A percentile compares a stretch with the other conserved stretches of the same genome.
Evolutionary conservation across 37 sponge, comb jelly and placozoan genomes (phyloP).

Genomic region (Tethya wilhelma): DNA sequence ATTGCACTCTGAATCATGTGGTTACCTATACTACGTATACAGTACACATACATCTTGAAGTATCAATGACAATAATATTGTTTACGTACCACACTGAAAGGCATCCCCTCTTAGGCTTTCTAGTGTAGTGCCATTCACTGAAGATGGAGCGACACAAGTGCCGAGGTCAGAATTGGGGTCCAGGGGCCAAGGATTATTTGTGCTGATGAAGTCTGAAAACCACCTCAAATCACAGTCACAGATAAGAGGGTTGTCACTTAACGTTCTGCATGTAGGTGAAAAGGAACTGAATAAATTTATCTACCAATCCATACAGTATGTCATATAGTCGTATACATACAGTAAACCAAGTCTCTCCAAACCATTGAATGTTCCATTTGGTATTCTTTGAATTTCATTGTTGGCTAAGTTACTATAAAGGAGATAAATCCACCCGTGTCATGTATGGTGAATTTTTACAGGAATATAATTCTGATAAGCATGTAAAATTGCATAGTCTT

Average conservation of each 20-base stretch:
- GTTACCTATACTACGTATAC: no score
- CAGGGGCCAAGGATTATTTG: no score
- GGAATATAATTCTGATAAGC: no score
- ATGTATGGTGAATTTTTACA: no score
- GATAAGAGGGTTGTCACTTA: conserved; percentile 28
- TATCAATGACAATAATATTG: no score
- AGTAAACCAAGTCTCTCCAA: background rate
- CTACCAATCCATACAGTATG: background rate
- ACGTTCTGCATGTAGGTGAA: conserved; percentile 3
- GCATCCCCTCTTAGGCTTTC: background rate
- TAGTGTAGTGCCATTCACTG: background rate
- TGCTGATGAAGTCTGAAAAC: conserved; percentile 33
- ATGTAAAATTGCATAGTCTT: background rate
- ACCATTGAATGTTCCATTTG: background rate
- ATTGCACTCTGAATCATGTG: no score
- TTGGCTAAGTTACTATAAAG: conserved; percentile 8
- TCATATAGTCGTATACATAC: conserved; percentile 5
- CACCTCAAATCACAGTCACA: conserved; percentile 61
- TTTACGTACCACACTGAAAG: conserved; percentile 7
- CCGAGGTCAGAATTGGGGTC: no score
- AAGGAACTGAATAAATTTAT: background rate
- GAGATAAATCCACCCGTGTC: no score
- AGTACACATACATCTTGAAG: no score
- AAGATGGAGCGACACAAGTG: background rate
- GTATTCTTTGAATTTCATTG: conserved; percentile 3